Evolutionary conservation across 2,113 vertebrate genomes (phyloP), one percentile per base, ranked within the genome.

Genomic region (Cyprinodon tularosa): DNA sequence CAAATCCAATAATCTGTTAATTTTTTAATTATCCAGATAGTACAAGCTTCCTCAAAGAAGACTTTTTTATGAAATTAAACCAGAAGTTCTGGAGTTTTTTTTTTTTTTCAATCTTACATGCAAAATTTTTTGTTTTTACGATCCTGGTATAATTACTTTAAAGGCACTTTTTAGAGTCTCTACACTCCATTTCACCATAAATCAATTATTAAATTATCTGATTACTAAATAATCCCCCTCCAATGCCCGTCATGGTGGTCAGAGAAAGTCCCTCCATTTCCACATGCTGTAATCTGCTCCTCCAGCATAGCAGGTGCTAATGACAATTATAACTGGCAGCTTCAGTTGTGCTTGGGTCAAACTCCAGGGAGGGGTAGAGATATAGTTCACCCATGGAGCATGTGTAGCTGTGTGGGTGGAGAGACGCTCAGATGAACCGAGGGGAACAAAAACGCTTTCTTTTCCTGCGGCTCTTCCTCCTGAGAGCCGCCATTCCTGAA

Each of bases 351-450:
- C 59, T 74, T 70, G 82, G 81, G 73, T 87, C 80, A 81, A 79
- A 85, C 81, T 88, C 79, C 59, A 80, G 81, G 85, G 80, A 87
- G 62, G 77, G 84, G 80, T 48, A 71, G 69, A 84, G 81, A 72
- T 85, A 74, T 36, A 10, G 12, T 81, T 83, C 4, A 20, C 61
- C 53, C 59, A 81, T 44, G 70, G 72, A 72, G 72, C 71, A 57
- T 62, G 66, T 81, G 72, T 72, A 75, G 68, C 71, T 4, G 65
- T 70, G 87, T 84, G 84, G 81, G 77, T 60, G 76, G 75, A 57
- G 77, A 77, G 59, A 72, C n/a, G 67, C 63, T 62, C 39, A 38
- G 66, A 76, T 66, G 57, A 62, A 76, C 71, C 81, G 29, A 8
- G 62, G 68, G 72, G 79, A 57, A 42, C 29, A 29, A 79, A 80